Evolutionary conservation across 2,797 vertebrate species (phyloP).

Genomic region (Mallotus villosus): DNA sequence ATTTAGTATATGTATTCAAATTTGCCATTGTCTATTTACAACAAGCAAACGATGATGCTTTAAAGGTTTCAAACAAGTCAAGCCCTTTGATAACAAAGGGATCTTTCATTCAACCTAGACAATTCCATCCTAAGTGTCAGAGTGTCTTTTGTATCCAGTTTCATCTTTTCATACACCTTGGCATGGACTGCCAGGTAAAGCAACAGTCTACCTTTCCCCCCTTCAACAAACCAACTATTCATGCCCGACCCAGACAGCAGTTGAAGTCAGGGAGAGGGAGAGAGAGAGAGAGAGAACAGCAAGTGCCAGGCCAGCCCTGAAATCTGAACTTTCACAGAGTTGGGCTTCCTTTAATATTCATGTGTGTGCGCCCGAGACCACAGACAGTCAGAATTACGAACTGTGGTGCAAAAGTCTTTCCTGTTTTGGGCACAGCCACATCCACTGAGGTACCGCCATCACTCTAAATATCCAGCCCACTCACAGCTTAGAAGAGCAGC

Average conservation of each 20-base stretch:
- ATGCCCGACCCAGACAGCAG: slow-evolving; percentile 55
- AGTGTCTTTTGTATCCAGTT: background rate
- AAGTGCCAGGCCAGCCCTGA: slow-evolving; percentile 49
- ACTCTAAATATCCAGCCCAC: slow-evolving; percentile 27
- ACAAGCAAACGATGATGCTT: background rate
- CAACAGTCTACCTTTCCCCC: slow-evolving; percentile 31
- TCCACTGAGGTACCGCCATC: slow-evolving; percentile 60
- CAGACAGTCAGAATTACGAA: slow-evolving; percentile 70
- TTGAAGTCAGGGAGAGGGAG: slow-evolving; percentile 4
- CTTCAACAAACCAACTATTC: slow-evolving; percentile 61
- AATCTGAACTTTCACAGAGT: slow-evolving; percentile 70
- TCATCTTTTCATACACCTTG: background rate
- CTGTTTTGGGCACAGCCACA: slow-evolving; percentile 73
- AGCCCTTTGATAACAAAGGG: slow-evolving; percentile 2
- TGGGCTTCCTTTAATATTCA: slow-evolving; percentile 69
- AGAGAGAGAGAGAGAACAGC: background rate
- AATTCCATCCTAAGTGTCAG: background rate
- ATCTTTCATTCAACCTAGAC: background rate
- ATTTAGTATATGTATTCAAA: background rate
- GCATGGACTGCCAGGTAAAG: slow-evolving; percentile 14
- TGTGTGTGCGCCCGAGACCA: slow-evolving; percentile 63
- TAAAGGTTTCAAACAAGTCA: background rate
- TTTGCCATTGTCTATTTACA: background rate
- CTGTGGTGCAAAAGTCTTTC: slow-evolving; percentile 71
- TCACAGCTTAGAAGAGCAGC: slow-evolving; percentile 15